Evolutionary conservation across 2,797 vertebrate genomes (phyloP).

Genomic region (Dallia pectoralis): DNA sequence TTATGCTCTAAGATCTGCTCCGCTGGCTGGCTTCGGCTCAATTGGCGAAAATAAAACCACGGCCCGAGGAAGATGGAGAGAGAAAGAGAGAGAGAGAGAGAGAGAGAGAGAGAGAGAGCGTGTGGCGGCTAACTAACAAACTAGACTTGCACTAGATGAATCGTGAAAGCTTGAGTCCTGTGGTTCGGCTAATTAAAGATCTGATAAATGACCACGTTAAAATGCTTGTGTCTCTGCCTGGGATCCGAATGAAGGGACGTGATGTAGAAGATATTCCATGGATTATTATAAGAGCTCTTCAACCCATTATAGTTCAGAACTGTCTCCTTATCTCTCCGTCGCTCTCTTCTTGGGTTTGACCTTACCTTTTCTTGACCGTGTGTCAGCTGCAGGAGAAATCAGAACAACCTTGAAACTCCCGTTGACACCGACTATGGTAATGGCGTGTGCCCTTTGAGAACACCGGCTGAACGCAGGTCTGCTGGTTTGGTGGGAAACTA

Average conservation of each 20-base stretch:
- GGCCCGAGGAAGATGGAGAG: slow-evolving; percentile 30
- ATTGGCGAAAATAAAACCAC: slow-evolving; percentile 54
- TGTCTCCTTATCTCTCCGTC: slow-evolving; percentile 12
- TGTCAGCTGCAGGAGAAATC: neutral
- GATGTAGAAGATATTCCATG: neutral
- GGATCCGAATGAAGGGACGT: neutral
- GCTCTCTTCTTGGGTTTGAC: slow-evolving; percentile 1
- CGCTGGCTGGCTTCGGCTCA: slow-evolving; percentile 55
- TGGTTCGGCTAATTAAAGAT: slow-evolving; percentile 61
- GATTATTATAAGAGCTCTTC: neutral
- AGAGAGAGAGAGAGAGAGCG: slow-evolving; percentile 25
- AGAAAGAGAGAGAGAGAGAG: slow-evolving; percentile 22
- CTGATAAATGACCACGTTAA: slow-evolving; percentile 56
- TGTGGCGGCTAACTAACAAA: slow-evolving; percentile 38
- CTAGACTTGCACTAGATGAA: slow-evolving; percentile 56
- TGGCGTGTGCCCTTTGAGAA: neutral
- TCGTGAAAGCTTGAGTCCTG: slow-evolving; percentile 46
- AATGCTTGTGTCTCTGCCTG: slow-evolving; percentile 5
- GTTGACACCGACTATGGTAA: neutral
- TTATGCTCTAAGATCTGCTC: slow-evolving; percentile 64
- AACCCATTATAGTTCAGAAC: neutral
- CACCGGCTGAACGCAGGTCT: neutral
- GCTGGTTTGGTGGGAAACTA: neutral
- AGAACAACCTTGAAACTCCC: neutral
- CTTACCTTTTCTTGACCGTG: slow-evolving; percentile 1